Evolutionary conservation across 2,888 invertebrate species (phyloP).

Genomic region (Agriotes lineatus): DNA sequence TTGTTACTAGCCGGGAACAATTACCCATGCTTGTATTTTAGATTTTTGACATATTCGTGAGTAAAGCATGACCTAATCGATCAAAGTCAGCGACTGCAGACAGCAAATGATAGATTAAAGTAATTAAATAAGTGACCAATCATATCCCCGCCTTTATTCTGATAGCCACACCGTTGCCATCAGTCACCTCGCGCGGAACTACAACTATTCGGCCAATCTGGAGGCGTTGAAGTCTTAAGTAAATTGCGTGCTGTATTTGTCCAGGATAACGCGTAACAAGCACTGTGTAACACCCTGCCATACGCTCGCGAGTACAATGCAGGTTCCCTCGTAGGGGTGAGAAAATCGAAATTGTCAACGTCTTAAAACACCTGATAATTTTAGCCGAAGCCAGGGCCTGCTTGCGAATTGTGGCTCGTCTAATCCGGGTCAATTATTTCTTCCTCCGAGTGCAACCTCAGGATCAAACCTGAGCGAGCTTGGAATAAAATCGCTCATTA

Average conservation of each 20-base stretch:
- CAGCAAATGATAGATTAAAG: conserved; percentile 65
- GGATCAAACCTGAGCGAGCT: neutral
- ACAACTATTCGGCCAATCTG: conserved; percentile 22
- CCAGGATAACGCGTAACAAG: conserved; percentile 32
- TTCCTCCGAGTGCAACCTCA: no score
- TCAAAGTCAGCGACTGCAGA: conserved; percentile 64
- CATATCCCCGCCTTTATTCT: conserved; percentile 63
- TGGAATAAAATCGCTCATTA: conserved; percentile 13
- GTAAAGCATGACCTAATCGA: conserved; percentile 56
- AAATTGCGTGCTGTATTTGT: conserved; percentile 35
- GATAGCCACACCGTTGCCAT: conserved; percentile 59
- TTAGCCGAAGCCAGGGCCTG: neutral
- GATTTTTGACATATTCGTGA: conserved; percentile 45
- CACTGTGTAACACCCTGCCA: conserved; percentile 17
- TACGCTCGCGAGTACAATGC: conserved; percentile 12
- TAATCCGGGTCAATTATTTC: no score
- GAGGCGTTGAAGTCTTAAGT: conserved; percentile 39
- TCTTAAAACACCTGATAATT: conserved; percentile 26
- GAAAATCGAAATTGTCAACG: conserved; percentile 19
- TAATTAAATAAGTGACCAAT: conserved; percentile 67
- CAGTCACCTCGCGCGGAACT: conserved; percentile 52
- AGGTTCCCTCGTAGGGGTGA: conserved; percentile 10
- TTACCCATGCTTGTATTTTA: conserved; percentile 35
- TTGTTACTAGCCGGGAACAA: conserved; percentile 20
- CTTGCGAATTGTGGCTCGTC: neutral